A percentile compares a stretch with the other conserved stretches of the same genome.
Evolutionary conservation across 2,113 vertebrate species (phyloP).

Genomic region (Ailurus styani): DNA sequence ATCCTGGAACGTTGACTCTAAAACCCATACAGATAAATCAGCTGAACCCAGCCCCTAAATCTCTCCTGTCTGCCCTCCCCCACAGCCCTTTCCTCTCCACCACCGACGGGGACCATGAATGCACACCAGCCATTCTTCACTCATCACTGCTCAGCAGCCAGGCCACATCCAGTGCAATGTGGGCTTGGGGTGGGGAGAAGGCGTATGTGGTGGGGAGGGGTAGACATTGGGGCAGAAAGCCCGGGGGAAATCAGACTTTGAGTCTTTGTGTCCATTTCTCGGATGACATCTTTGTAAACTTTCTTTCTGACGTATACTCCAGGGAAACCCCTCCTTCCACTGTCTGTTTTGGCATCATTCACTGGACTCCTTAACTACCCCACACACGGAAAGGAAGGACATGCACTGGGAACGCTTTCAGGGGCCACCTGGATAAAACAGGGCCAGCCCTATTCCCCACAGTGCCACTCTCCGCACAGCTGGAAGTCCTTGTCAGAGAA

Average conservation of each 20-base stretch:
- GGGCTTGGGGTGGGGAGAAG: not conserved
- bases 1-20: not conserved
- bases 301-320: not conserved
- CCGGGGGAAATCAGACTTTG: not conserved
- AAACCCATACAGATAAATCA: not conserved
- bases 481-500: too few species aligned
- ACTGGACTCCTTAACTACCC: too few species aligned
- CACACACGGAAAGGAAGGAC: too few species aligned
- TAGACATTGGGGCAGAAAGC: not conserved
- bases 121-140: not conserved
- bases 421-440: too few species aligned
- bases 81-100: not conserved
- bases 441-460: too few species aligned
- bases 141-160: not conserved
- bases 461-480: too few species aligned
- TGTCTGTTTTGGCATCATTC: too few species aligned
- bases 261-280: not conserved
- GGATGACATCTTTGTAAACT: not conserved
- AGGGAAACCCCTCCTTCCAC: too few species aligned
- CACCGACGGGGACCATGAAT: not conserved
- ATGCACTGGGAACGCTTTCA: too few species aligned
- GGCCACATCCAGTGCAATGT: not conserved
- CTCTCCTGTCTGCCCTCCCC: not conserved
- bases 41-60: not conserved
- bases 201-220: fast-evolving